A percentile compares a stretch with the other conserved stretches of the same genome.
These are phyloP conservation scores for Actias luna DNA, from an alignment of 2,888 invertebrate species.

Conservation along the genomic window DNA sequence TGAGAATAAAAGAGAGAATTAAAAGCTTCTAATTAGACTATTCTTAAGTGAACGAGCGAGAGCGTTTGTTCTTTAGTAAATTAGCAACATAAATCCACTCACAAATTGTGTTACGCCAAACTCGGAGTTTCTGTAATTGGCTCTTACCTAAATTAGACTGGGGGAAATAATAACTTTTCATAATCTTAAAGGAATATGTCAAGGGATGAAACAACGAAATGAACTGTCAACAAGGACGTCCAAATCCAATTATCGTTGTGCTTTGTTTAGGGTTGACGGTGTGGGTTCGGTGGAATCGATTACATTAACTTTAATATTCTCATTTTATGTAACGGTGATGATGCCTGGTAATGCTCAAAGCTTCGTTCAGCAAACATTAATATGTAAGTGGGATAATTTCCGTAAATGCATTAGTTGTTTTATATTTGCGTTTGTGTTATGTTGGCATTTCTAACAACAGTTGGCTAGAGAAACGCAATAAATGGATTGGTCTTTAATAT, in stretches of 20 bases:
- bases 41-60: slow-evolving; percentile 46
- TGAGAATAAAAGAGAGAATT: slow-evolving; percentile 19
- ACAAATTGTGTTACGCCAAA: slow-evolving; percentile 53
- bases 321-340: too few species aligned
- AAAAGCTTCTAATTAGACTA: slow-evolving; percentile 42
- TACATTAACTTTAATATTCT: not conserved
- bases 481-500: too few species aligned
- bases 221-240: slow-evolving; percentile 77
- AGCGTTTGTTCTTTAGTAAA: slow-evolving; percentile 49
- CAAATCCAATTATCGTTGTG: slow-evolving; percentile 71
- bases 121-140: slow-evolving; percentile 60
- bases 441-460: too few species aligned
- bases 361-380: too few species aligned
- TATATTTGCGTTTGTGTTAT: too few species aligned
- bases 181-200: slow-evolving; percentile 73
- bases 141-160: slow-evolving; percentile 67
- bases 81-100: slow-evolving; percentile 61
- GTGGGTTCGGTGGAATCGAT: slow-evolving; percentile 1
- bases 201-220: slow-evolving; percentile 72
- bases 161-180: slow-evolving; percentile 71
- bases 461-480: too few species aligned
- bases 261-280: slow-evolving; percentile 15
- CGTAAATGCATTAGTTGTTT: too few species aligned
- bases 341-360: too few species aligned
- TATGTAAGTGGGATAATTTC: too few species aligned